Base-by-base conservation (phyloP, 2,113 vertebrate species). In the Hippopotamus amphibius region DNA sequence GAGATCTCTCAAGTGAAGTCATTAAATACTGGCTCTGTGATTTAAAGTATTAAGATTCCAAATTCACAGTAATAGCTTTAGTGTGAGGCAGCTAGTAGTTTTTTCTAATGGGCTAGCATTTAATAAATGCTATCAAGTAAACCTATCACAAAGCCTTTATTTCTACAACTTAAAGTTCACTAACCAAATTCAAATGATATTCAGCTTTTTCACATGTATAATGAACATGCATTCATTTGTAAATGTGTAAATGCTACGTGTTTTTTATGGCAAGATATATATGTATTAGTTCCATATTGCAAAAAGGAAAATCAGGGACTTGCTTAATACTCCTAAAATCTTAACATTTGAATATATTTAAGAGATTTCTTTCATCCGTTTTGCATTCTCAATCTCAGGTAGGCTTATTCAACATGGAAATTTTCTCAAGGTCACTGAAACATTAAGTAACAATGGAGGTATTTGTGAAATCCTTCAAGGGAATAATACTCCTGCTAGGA, bases 51-150 rank as follows among this genome's bases (percentile, higher is more conserved):
- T 59, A 79, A 92, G 95, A 92, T 82, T 93, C 43, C 17, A 89
- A 79, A 94, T 94, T 92, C 50, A 69, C n/a, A 90, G 19, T 61
- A 94, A 95, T 48, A 30, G 5, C 4, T 85, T 94, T 94, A 53
- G 43, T 37, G 50, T 80, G 37, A 89, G 14, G 22, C 43, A 74
- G 33, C 5, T 15, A 55, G 26, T 87, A 7, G 11, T 90, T 72
- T 22, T 93, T 95, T 61, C 94, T 81, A 95, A 93, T 66, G 41
- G 89, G 37, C 37, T 81, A 74, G 30, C 26, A 46, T 63, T 96
- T 90, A 79, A 76, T 93, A 96, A 84, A 82, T 83, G 41, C 7
- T 90, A 84, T 90, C 88, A 93, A 94, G 90, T 88, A 84, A 95
- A 94, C 9, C 37, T 61, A 57, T 41, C 33, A 91, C 19, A 7